Evolutionary conservation across 2,888 invertebrate species (phyloP), one percentile per base, ranked within the genome.

Genomic region (Esperia sulphurella): DNA sequence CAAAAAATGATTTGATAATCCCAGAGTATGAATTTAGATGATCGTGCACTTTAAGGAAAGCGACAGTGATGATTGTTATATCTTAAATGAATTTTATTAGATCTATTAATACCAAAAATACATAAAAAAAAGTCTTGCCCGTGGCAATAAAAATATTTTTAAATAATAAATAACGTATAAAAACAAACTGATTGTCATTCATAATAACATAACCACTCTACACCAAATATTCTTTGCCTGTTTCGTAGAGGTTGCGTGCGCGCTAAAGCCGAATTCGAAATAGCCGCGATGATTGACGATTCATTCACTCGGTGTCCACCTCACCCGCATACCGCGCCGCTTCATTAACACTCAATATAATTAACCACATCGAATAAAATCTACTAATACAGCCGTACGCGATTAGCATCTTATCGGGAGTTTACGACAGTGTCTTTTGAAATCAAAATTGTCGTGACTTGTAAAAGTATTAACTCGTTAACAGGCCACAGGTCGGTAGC

Each of bases 321-420:
- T 69, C 70, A 68, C 65, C 55, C 59, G 63, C 59, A 61, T 60
- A 58, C 70, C 73, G 6, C 74, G 65, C 63, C 58, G 68, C 69
- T 70, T 73, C 72, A 74, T 79, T 75, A 79, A 76, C 80, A 81
- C 80, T 71, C 69, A 70, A 70, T 67, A 58, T 62, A 61, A 66
- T 64, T 63, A 66, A 55, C 63, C 61, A 50, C 55, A 58, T 58
- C 56, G 21, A 52, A 70, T 68, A 68, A 63, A 53, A 60, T 63
- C 57, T 57, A 47, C 62, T 64, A 61, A 71, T 74, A 68, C 69
- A 61, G 58, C 62, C 59, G 60, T 64, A 63, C 29, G 21, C 48
- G 43, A 65, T 63, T 63, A 63, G 54, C 48, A 51, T 53, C 52
- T 43, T 49, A 49, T 53, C 53, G 55, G 29, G n/a, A 21, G 14